Evolutionary conservation across 1,140 invertebrate species (phyloP), one percentile per base, ranked within the genome.

Genomic region (Scaptomyza montana): DNA sequence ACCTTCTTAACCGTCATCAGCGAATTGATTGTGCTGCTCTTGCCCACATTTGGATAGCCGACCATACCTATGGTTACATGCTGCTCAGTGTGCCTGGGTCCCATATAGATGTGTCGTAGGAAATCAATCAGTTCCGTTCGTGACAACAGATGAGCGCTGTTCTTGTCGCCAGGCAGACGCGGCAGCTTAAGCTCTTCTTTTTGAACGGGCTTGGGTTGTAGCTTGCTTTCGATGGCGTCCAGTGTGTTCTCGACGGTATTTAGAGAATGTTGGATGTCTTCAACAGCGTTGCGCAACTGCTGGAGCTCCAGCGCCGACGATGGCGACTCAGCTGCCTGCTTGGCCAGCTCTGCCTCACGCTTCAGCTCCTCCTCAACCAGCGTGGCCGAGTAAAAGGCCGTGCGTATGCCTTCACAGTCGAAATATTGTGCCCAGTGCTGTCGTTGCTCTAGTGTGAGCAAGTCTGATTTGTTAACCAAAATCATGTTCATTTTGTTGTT

Each of bases 41-140:
- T 99, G 12, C 99, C 99, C 39, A 99, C 99, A 94, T 99, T 99
- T 1, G 99, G 99, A 93, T 99, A 99, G 0, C 99, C 99, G 77
- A 99, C 98, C 92, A 99, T 94, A 46, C 98, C 98, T 73, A 99
- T 94, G 39, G 97, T 98, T 1, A 95, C 94, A 10, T 95, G 87
- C 46, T 92, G 93, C 47, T 93, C 91, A 2, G 92, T 94, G 72
- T 94, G 68, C 5, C 86, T 55, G 70, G 94, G 95, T 4, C 92
- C 93, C 67, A 77, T 92, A 80, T 95, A 95, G 41, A 97, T 92
- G 16, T 90, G 93, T 80, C 94, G 95, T 39, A 98, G 95, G 10
- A 98, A 93, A 63, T 93, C 92, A 53, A 96, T 94, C 13, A 95
- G 91, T 85, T 94, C 93, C 61, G 94, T 92, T 72, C 94, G 93